A percentile compares a stretch with the other conserved stretches of the same genome.
These are phyloP conservation scores for Cygnus buccinator DNA, from an alignment of 2,113 vertebrate species.

Conservation along the genomic window DNA sequence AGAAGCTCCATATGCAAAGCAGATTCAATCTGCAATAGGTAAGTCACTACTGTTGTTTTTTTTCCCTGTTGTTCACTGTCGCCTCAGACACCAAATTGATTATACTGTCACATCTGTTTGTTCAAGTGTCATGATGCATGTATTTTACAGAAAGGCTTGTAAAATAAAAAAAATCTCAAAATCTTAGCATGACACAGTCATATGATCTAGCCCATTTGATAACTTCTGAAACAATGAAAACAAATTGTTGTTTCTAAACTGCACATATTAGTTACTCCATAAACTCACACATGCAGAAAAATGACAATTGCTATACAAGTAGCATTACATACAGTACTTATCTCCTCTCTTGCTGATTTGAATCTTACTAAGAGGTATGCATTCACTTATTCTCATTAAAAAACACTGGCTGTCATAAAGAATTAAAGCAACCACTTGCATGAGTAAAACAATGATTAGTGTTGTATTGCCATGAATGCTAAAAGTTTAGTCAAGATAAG, in stretches of 20 bases:
- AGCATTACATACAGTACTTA: not conserved
- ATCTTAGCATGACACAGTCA: not conserved
- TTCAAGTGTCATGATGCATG: not conserved
- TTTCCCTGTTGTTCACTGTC: not conserved
- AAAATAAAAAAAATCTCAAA: not conserved
- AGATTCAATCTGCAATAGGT: not conserved
- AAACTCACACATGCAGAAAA: not conserved
- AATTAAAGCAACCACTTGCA: not conserved
- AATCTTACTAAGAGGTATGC: not conserved
- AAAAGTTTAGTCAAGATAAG: not conserved
- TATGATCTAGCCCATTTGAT: not conserved
- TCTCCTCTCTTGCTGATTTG: not conserved
- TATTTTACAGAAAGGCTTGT: rapidly evolving
- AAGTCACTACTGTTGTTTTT: not conserved
- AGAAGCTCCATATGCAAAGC: not conserved
- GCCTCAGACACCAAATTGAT: not conserved
- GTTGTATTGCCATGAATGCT: not conserved
- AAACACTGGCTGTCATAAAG: not conserved
- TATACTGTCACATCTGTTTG: not conserved
- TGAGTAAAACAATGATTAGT: not conserved
- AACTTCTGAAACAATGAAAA: not conserved
- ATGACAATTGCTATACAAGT: not conserved
- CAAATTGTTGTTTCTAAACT: not conserved
- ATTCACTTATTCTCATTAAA: not conserved
- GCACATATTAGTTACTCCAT: not conserved